These are phyloP conservation scores for Gasterosteus aculeatus DNA, from an alignment of 2,113 vertebrate genomes.

Conservation along the genomic window DNA sequence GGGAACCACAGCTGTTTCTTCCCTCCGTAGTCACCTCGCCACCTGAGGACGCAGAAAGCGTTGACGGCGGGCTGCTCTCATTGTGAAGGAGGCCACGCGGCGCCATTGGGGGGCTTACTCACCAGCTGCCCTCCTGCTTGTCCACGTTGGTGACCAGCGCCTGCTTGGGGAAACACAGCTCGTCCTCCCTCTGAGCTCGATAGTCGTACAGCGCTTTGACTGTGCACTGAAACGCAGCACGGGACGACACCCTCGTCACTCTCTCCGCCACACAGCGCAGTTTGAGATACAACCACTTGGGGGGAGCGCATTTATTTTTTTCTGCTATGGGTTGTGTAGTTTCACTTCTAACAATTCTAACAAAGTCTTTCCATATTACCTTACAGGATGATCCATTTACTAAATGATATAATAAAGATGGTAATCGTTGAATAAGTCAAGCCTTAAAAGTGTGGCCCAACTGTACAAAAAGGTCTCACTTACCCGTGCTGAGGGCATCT, in stretches of 20 bases:
- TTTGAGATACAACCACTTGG: neutral
- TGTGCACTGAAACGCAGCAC: slow-evolving; percentile 76
- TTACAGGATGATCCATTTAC: neutral
- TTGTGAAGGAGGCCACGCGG: neutral
- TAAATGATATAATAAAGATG: neutral
- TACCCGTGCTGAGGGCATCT: slow-evolving; percentile 89
- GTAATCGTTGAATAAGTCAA: neutral
- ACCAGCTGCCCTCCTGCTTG: slow-evolving; percentile 90
- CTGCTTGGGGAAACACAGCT: slow-evolving; percentile 90
- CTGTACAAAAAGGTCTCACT: slow-evolving; percentile 36
- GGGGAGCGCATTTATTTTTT: neutral
- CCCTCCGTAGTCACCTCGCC: slow-evolving; percentile 82
- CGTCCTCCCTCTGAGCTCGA: slow-evolving; percentile 88
- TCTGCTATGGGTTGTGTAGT: neutral
- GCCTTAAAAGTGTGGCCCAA: neutral
- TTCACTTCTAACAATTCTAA: neutral
- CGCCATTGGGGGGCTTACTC: slow-evolving; percentile 44
- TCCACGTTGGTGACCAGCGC: slow-evolving; percentile 88
- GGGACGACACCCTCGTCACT: neutral
- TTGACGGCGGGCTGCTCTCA: neutral
- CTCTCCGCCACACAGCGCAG: neutral
- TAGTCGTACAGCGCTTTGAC: slow-evolving; percentile 91
- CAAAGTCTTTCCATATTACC: neutral
- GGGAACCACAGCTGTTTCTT: slow-evolving; percentile 85
- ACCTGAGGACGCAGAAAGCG: slow-evolving; percentile 46